Evolutionary conservation across 2,797 vertebrate species (phyloP).

Genomic region (Centropyge bicolor): DNA sequence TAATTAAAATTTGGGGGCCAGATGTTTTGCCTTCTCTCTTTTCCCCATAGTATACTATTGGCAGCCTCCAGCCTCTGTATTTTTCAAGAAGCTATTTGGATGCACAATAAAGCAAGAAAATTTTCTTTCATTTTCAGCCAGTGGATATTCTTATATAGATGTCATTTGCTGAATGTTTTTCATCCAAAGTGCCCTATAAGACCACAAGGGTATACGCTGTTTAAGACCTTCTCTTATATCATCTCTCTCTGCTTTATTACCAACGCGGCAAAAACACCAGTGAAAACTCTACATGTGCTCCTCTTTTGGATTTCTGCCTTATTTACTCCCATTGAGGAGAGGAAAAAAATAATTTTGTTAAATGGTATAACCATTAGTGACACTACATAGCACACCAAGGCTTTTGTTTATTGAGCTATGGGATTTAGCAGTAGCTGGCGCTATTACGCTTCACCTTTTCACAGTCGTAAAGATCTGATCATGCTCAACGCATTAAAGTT

Average conservation of each 20-base stretch:
- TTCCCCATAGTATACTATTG: slow-evolving; percentile 80
- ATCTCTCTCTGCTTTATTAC: slow-evolving; percentile 46
- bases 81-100: slow-evolving; percentile 84
- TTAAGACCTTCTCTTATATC: slow-evolving; percentile 41
- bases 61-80: slow-evolving; percentile 74
- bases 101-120: slow-evolving; percentile 83
- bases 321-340: slow-evolving; percentile 6
- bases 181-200: slow-evolving; percentile 45
- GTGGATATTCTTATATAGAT: slow-evolving; percentile 75
- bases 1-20: slow-evolving; percentile 88
- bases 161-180: slow-evolving; percentile 58
- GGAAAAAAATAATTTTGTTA: slow-evolving; percentile 40
- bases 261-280: slow-evolving; percentile 20
- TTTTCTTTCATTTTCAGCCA: slow-evolving; percentile 83
- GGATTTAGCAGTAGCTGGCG: slow-evolving; percentile 17
- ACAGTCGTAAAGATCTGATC: slow-evolving; percentile 15
- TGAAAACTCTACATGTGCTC: slow-evolving; percentile 35
- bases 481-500: slow-evolving; percentile 18
- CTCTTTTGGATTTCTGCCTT: slow-evolving; percentile 39
- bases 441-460: slow-evolving; percentile 32
- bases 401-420: slow-evolving; percentile 30
- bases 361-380: slow-evolving; percentile 36
- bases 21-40: slow-evolving; percentile 85
- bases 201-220: slow-evolving; percentile 36
- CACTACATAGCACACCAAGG: slow-evolving; percentile 14